Evolutionary conservation across 2,888 invertebrate genomes (phyloP), one percentile per base, ranked within the genome.

Genomic region (Flabesymbios commensalis): DNA sequence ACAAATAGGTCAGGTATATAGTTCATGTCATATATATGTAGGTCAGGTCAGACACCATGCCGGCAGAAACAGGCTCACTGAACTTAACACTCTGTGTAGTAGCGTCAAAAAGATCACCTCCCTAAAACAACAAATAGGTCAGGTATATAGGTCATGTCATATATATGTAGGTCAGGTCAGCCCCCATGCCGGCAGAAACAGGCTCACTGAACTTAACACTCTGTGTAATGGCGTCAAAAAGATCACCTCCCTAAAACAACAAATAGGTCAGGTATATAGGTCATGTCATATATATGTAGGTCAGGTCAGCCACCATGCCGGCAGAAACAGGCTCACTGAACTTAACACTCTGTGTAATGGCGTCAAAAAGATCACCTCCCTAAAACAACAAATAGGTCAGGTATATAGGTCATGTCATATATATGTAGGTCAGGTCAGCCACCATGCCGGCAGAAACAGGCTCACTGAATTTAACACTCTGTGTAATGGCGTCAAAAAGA

Each of bases 401-500:
- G n/a, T n/a, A n/a, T n/a, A n/a, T n/a, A n/a, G n/a, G n/a, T n/a
- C n/a, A n/a, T n/a, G n/a, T n/a, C n/a, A n/a, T n/a, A n/a, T n/a
- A n/a, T n/a, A n/a, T n/a, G n/a, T 76, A 76, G 51, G 78, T 75
- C 24, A 83, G 47, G 68, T 85, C 84, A 24, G 76, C 71, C 10
- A 83, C 77, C 78, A 85, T 83, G 57, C 76, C 68, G 0, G 84
- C 78, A 70, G 49, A 49, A 31, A 7, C 7, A 26, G 7, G 14
- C 49, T 49, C 49, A 14, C 10, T 14, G 22, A 49, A 82, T 65
- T 81, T 78, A 2, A 84, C 83, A 65, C 80, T 79, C 72, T 82
- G 79, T 7, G 83, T 83, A 57, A 85, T 84, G 48, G 83, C 81
- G 68, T 85, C 85, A 73, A 85, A 85, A n/a, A n/a, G n/a, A n/a